Base-by-base conservation (phyloP, 2,888 invertebrate species). In the Sussaba pulchella region DNA sequence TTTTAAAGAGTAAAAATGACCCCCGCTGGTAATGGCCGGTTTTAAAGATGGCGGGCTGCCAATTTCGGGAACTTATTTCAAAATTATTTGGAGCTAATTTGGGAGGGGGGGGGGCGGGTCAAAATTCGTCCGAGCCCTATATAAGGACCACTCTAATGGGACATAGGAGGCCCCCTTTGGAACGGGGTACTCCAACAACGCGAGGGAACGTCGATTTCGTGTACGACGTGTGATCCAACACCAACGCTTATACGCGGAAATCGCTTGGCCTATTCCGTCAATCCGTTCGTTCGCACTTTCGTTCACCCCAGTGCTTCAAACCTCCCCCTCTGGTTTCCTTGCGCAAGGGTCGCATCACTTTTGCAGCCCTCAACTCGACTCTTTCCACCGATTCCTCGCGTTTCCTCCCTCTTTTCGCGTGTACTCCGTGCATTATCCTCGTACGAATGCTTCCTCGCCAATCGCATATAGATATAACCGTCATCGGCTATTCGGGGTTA, bases 221-320 rank as follows among this genome's bases (percentile, higher is more conserved):
- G 71, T 17, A 47, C 6, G 31, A 6, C 31, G 31, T 31, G 66
- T 59, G 67, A 80, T 80, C 75, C 61, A 71, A 71, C 54, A 64
- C 66, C 59, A 39, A 66, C 77, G 59, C 71, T 71, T 54, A 24
- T 31, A 36, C 64, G 57, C 52, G 61, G 54, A 80, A 76, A 80
- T 80, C 80, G 80, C 71, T 80, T 76, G 72, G 80, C 69, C 67
- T 69, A 69, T 76, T 80, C n/a, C 80, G 80, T 70, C 76, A 73
- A 74, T 64, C 69, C 73, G 70, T 80, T 77, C 76, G 77, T 80
- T 78, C 82, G 76, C 73, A 72, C 69, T 66, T 76, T 73, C 66
- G 41, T 66, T 19, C 31, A 9, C 31, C 31, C 26, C 36, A 19
- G n/a, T 17, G 59, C 66, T 14, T 39, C 63, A 63, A 52, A 9